Base-by-base conservation (phyloP, 1,140 invertebrate genomes). In the Zaprionus tsacasi region DNA sequence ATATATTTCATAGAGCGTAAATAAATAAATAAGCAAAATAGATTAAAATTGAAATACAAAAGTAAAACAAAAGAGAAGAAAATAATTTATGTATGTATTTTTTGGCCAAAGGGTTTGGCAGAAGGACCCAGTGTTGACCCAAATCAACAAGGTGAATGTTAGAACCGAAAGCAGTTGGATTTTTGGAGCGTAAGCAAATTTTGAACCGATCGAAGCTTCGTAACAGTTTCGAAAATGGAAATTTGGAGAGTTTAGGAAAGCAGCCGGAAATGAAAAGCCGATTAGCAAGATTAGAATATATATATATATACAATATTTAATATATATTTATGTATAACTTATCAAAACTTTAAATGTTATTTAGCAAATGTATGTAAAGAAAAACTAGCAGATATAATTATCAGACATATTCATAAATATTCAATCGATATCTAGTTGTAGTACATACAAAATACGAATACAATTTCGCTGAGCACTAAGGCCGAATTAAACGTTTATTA, bases 391-490 rank as follows among this genome's bases (percentile, higher is more conserved):
- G 30, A 61, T 67, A 72, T 66, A 8, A 21, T 21, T 3, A 21
- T 21, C 8, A 50, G 10, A 48, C 17, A 50, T 50, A 11, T 5
- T 12, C 21, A 50, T 2, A 35, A 35, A 35, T 50, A 50, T 50
- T 25, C 10, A 25, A 12, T 50, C 17, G 17, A 50, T 12, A 12
- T 52, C 17, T 72, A 64, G 40, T 33, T 35, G 12, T 70, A 64
- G 15, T 21, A n/a, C 33, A n/a, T 57, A 43, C 8, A n/a, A 57
- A 27, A 56, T 55, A 56, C 48, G 61, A 72, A 61, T 40, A 76
- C 56, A 75, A 73, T 87, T 87, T 87, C 78, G 83, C 83, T 88
- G 79, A 82, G 68, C 83, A 88, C 83, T 57, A 65, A 64, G 61
- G 82, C 35, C 57, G 13, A 70, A 30, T n/a, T 63, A 40, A 40